phyloP scores from a whole-genome alignment of 2,888 invertebrate species.

The Glyphotaelius pellucidus region DNA sequence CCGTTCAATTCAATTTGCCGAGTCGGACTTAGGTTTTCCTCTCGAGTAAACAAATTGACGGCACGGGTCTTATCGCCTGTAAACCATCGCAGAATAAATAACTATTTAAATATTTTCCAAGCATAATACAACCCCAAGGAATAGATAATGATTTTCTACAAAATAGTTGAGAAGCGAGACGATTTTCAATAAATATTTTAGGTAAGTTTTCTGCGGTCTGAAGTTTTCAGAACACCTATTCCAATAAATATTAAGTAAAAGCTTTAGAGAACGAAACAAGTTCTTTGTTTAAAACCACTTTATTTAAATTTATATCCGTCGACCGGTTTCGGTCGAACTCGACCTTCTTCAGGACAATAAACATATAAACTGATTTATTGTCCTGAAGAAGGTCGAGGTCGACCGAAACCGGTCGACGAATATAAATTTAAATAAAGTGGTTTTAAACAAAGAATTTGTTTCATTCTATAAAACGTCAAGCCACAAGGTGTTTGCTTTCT shows the following conservation, averaged over 20 bases:
- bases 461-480: too few species aligned
- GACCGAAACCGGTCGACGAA: too few species aligned
- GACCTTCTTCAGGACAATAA: too few species aligned
- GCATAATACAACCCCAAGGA: neutral
- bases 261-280: too few species aligned
- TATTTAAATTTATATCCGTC: too few species aligned
- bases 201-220: neutral
- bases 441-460: too few species aligned
- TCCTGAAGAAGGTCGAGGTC: too few species aligned
- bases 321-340: too few species aligned
- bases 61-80: slow-evolving; percentile 25
- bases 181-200: neutral
- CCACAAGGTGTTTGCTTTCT: too few species aligned
- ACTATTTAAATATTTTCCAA: slow-evolving; percentile 34
- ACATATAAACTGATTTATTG: too few species aligned
- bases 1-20: slow-evolving; percentile 44
- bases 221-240: neutral
- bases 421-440: too few species aligned
- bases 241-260: neutral
- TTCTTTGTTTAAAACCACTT: too few species aligned
- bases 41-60: slow-evolving; percentile 38
- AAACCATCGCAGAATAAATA: slow-evolving; percentile 35
- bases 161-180: neutral
- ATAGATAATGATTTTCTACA: neutral
- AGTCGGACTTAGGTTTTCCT: slow-evolving; percentile 45